phyloP scores from a whole-genome alignment of 2,888 invertebrate genomes.

The Cheilosia urbana region DNA sequence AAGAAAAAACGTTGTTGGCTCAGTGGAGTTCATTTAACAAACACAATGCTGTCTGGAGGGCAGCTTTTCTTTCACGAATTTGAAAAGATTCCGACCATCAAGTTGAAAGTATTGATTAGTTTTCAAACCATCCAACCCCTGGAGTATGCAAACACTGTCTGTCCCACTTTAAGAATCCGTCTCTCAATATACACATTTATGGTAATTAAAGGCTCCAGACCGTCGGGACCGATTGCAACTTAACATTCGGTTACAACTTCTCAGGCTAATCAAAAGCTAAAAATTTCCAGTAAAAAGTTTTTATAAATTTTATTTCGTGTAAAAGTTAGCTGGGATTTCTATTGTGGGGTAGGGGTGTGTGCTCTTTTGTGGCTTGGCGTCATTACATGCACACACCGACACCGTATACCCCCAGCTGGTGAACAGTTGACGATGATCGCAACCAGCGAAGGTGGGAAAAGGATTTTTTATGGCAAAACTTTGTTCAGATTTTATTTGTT shows the following conservation, averaged over 20 bases:
- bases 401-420: neutral
- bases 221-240: constrained; percentile 40
- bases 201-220: constrained; percentile 39
- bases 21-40: constrained; percentile 31
- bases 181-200: neutral
- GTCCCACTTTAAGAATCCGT: neutral
- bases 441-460: constrained; percentile 62
- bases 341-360: neutral
- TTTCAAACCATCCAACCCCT: constrained; percentile 20
- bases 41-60: constrained; percentile 40
- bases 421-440: constrained; percentile 33
- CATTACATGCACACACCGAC: constrained; percentile 37
- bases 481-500: constrained; percentile 57
- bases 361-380: constrained; percentile 55
- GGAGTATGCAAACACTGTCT: neutral
- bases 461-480: constrained; percentile 71
- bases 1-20: constrained; percentile 9
- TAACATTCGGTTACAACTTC: constrained; percentile 49
- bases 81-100: too few relatives aligned
- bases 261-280: constrained; percentile 64
- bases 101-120: constrained; percentile 7
- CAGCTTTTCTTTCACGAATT: neutral
- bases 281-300: constrained; percentile 46
- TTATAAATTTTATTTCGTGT: constrained; percentile 36
- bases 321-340: constrained; percentile 35